Base-by-base conservation (phyloP, 2,113 vertebrate species). In the Lycaon pictus region DNA sequence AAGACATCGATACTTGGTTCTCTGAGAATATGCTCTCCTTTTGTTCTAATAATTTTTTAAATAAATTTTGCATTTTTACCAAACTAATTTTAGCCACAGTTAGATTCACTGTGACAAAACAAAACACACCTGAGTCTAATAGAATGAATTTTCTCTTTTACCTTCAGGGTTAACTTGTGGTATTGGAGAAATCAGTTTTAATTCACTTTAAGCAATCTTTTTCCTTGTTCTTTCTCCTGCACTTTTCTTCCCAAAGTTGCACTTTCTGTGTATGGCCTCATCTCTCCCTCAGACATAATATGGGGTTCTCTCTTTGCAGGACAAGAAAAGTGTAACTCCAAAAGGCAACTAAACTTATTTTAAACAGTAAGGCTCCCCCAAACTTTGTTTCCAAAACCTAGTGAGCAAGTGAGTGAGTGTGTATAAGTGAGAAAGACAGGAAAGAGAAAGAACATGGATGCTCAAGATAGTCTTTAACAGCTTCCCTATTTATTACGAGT, bases 21-120 rank as follows among this genome's bases (percentile, higher is more conserved):
- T 74, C 56, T 27, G 77, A 69, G 20, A 48, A 7, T 2, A 32
- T 58, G 13, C 1, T 72, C 29, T 88, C 16, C 13, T 48, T 94
- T 22, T 77, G 8, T 89, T 90, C 67, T 74, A 71, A 81, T 88
- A 92, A 76, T 12, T 60, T 86, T 86, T 79, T 20, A 95, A 55
- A n/a, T 80, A 88, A 89, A 56, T 87, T 95, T 87, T 96, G 32
- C 7, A 55, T 76, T 74, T 93, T 93, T 86, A 60, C 29, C 29
- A 77, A 90, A 84, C 87, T 86, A 69, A 88, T 69, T 43, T 92
- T 43, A 65, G 25, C 32, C 37, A 77, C 69, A 55, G 23, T 43
- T 96, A 1, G 23, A 71, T 77, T 81, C 20, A 67, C 16, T 63
- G 56, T 82, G 69, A 29, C 29, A 86, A 93, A 92, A 83, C 10